Percentiles rank a stretch among this genome's conserved stretches.
These are phyloP conservation scores for Bombus haemorrhoidalis DNA, from an alignment of 1,140 invertebrate species.

Conservation along the genomic window DNA sequence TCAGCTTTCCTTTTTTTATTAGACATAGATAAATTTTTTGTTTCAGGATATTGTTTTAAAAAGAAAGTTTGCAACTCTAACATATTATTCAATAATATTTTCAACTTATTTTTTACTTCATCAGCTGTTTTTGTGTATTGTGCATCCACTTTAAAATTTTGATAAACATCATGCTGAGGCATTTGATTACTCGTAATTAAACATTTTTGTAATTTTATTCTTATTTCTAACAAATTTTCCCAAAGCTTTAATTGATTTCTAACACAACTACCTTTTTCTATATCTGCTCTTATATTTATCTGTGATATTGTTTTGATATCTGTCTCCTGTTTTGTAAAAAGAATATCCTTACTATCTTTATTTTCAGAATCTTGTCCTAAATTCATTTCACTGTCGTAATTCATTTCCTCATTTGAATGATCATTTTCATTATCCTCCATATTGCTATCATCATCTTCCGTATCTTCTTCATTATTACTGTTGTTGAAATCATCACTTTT, in stretches of 20 bases:
- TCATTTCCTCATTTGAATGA: conserved; percentile 69
- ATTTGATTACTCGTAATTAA: conserved; percentile 89
- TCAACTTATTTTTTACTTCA: conserved; percentile 83
- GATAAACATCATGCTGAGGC: conserved; percentile 85
- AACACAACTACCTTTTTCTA: conserved; percentile 90
- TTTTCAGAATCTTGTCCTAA: conserved; percentile 68
- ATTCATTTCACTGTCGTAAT: conserved; percentile 54
- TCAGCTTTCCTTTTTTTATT: conserved; percentile 63
- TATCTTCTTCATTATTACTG: conserved; percentile 64
- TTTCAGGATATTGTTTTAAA: conserved; percentile 87
- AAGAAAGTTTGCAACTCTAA: conserved; percentile 84
- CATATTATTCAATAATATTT: conserved; percentile 86
- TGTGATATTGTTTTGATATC: conserved; percentile 84
- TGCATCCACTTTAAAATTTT: conserved; percentile 80
- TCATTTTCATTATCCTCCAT: conserved; percentile 63
- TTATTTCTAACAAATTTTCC: conserved; percentile 91
- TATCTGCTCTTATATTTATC: conserved; percentile 84
- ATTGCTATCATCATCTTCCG: conserved; percentile 65
- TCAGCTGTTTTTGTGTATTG: conserved; percentile 83
- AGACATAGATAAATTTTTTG: conserved; percentile 79
- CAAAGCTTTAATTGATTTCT: conserved; percentile 90
- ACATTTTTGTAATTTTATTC: conserved; percentile 93
- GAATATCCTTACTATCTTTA: conserved; percentile 61
- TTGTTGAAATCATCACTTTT: conserved; percentile 66
- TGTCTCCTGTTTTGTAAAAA: conserved; percentile 63